Evolutionary conservation across 2,113 vertebrate species (phyloP).

Genomic region (Pao palembangensis): DNA sequence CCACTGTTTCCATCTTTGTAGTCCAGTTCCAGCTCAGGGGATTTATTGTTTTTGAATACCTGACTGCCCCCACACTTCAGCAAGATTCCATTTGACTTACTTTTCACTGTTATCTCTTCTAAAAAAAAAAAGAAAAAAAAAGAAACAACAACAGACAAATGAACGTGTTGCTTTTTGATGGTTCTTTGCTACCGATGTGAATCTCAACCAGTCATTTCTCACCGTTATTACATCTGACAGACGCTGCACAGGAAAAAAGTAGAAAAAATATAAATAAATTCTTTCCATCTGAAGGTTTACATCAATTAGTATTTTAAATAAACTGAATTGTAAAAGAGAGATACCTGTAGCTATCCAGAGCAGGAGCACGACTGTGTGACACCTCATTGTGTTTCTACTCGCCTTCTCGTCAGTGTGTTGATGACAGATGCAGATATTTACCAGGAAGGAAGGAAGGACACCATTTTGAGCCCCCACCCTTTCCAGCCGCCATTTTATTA

Average conservation of each 20-base stretch:
- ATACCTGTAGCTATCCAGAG: slow-evolving; percentile 51
- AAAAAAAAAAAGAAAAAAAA: neutral
- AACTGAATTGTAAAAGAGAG: neutral
- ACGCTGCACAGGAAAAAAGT: slow-evolving; percentile 5
- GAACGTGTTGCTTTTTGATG: neutral
- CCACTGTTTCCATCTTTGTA: neutral
- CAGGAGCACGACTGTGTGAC: slow-evolving; percentile 1
- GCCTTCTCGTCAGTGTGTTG: slow-evolving; percentile 5
- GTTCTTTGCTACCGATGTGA: too few relatives aligned
- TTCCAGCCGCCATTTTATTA: slow-evolving; percentile 55
- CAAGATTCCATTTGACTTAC: rapidly evolving
- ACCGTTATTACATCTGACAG: neutral
- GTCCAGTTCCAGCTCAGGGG: neutral
- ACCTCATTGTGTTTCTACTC: slow-evolving; percentile 27
- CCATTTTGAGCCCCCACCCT: slow-evolving; percentile 44
- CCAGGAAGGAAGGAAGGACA: slow-evolving; percentile 25
- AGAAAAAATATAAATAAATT: neutral
- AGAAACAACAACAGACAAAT: neutral
- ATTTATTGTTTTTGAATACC: neutral
- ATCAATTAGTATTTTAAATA: too few relatives aligned
- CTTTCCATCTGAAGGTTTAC: too few relatives aligned
- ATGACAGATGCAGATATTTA: slow-evolving; percentile 1
- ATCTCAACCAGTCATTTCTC: neutral
- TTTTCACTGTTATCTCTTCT: neutral
- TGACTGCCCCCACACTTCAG: slow-evolving; percentile 1